These are phyloP conservation scores for Zaprionus lachaisei DNA, from an alignment of 1,140 invertebrate species.

Conservation along the genomic window DNA sequence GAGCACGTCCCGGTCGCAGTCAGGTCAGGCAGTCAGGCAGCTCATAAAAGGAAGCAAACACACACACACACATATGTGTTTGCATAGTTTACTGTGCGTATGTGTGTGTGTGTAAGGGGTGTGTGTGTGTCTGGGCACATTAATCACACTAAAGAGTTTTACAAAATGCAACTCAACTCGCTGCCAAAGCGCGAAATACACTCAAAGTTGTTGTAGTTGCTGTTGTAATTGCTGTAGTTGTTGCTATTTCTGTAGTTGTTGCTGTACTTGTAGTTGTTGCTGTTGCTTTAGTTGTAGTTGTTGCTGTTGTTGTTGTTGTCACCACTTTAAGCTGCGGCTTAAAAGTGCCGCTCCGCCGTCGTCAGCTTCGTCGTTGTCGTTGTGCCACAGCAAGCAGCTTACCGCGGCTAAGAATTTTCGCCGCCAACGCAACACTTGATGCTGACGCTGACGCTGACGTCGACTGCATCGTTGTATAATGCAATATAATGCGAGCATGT, in stretches of 20 bases:
- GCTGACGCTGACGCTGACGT: constrained; percentile 9
- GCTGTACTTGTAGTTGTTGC: constrained; percentile 20
- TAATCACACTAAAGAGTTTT: constrained; percentile 82
- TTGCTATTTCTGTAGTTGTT: constrained; percentile 39
- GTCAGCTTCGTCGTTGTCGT: background rate
- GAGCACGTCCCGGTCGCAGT: constrained; percentile 77
- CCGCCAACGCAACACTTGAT: constrained; percentile 68
- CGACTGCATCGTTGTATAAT: constrained; percentile 27
- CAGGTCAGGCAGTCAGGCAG: constrained; percentile 35
- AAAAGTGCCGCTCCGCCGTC: constrained; percentile 46
- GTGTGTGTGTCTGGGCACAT: constrained; percentile 65
- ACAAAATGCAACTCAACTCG: constrained; percentile 75
- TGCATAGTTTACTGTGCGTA: constrained; percentile 32
- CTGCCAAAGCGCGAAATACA: constrained; percentile 29
- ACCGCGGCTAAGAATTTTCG: constrained; percentile 59
- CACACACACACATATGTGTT: constrained; percentile 33
- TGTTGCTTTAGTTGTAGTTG: background rate
- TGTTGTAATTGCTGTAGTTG: constrained; percentile 24
- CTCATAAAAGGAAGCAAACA: constrained; percentile 72
- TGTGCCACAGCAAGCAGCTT: constrained; percentile 55
- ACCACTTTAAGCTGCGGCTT: constrained; percentile 78
- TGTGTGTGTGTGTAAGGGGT: constrained; percentile 38
- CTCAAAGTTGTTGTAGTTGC: constrained; percentile 31
- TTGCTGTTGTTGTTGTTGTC: constrained; percentile 61
- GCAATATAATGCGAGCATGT: constrained; percentile 34